Evolutionary conservation across 2,888 invertebrate genomes (phyloP), one percentile per base, ranked within the genome.

Genomic region (Lutraria lutraria): DNA sequence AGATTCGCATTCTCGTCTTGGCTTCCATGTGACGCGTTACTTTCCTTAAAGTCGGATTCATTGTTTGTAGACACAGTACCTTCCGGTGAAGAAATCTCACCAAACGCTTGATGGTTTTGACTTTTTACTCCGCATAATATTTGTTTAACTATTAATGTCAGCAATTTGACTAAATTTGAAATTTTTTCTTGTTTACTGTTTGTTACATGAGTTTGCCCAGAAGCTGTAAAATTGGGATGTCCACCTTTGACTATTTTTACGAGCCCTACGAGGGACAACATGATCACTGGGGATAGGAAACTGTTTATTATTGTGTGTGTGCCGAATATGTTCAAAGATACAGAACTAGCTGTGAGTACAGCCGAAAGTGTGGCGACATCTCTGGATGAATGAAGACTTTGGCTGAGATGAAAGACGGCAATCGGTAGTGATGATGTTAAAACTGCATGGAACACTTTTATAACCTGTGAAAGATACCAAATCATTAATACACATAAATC

Each of bases 241-340:
- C n/a, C 63, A 15, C 31, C 34, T 76, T 76, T 34, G 15, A 76
- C 3, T 15, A 53, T 43, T 53, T 19, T 83, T 12, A 85, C 79
- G 29, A 88, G 63, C n/a, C 82, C 21, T 6, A 63, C 34, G 19
- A 92, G 68, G 16, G 88, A 81, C n/a, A 89, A 63, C 63, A 95
- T 94, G 10, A 94, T 81, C 34, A 94, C 89, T 0, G 95, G 94
- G 0, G 95, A 88, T 21, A 95, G 84, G 80, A 95, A 94, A 56
- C 94, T 95, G 90, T 95, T 95, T 52, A 94, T 89, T n/a, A 95
- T 89, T 3, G 95, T 94, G 85, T 96, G 96, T 0, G 96, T 96
- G 52, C 95, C 95, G 25, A 95, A 90, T 12, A 95, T 93, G 56
- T 94, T 93, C 83, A 95, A 87, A 21, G 93, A 92, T 0, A 91